A percentile compares a stretch with the other conserved stretches of the same genome.
These are phyloP conservation scores for Arion vulgaris DNA, from an alignment of 1,140 invertebrate species.

Conservation along the genomic window DNA sequence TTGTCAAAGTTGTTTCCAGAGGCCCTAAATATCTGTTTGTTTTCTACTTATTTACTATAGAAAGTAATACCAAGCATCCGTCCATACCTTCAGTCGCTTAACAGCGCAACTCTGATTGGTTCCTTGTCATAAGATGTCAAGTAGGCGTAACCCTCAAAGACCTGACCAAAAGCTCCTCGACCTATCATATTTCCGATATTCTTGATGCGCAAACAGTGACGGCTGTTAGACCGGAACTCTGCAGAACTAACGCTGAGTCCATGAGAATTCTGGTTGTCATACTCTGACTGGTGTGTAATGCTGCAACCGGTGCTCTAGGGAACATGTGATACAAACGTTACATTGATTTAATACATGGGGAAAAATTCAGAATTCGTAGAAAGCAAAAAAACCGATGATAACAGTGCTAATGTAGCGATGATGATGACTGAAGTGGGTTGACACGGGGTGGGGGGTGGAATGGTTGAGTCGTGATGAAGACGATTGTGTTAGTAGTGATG, in stretches of 20 bases:
- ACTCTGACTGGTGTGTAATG: background rate
- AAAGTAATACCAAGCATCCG: too few species aligned
- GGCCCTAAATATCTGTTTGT: too few species aligned
- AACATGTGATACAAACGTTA: background rate
- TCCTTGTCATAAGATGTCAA: conserved; percentile 23
- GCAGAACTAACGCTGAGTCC: background rate
- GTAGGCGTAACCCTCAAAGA: conserved; percentile 45
- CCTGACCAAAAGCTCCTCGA: conserved; percentile 89
- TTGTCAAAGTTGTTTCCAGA: too few species aligned
- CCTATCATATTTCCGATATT: conserved; percentile 87
- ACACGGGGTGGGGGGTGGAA: too few species aligned
- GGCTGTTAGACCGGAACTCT: conserved; percentile 2
- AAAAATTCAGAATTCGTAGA: too few species aligned
- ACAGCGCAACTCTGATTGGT: conserved; percentile 46
- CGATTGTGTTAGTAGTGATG: too few species aligned
- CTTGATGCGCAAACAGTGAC: conserved; percentile 22
- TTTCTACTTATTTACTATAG: too few species aligned
- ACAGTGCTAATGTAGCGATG: background rate
- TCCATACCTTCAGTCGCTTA: conserved; percentile 48
- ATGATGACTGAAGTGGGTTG: too few species aligned
- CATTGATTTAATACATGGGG: too few species aligned
- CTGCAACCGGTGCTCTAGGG: background rate
- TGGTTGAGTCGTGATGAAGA: too few species aligned
- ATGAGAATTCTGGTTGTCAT: conserved; percentile 4
- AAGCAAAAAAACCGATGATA: too few species aligned